Conservation (phyloP, 2,888 invertebrate genomes). For the Seira musarum region DNA sequence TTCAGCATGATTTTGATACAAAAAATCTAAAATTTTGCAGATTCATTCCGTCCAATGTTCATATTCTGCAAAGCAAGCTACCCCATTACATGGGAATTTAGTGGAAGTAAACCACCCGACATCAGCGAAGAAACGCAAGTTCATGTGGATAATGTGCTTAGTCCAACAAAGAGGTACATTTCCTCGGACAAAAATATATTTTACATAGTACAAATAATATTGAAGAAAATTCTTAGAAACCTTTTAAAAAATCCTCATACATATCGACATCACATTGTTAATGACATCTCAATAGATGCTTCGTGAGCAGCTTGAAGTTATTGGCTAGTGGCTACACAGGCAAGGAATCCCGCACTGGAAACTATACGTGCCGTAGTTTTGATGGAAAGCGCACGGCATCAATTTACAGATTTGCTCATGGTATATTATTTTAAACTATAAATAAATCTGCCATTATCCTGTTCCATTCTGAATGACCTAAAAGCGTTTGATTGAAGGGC, state of each 20-base stretch:
- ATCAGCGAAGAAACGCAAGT: constrained; percentile 57
- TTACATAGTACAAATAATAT: no score
- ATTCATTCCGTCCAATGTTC: constrained; percentile 57
- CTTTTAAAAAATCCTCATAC: no score
- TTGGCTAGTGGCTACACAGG: constrained; percentile 61
- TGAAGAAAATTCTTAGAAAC: no score
- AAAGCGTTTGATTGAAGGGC: no score
- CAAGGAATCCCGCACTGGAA: constrained; percentile 60
- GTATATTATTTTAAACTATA: no score
- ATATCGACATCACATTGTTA: no score
- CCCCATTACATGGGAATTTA: constrained; percentile 62
- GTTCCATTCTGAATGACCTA: no score
- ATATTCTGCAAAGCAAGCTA: constrained; percentile 63
- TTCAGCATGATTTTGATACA: no score
- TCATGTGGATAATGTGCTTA: constrained; percentile 56
- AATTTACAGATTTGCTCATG: constrained; percentile 63
- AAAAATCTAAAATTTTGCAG: no score
- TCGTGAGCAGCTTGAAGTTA: constrained; percentile 59
- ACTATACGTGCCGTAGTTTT: constrained; percentile 62
- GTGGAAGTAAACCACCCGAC: constrained; percentile 59
- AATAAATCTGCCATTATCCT: no score
- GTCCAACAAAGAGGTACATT: constrained; percentile 51
- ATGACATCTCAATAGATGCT: no score
- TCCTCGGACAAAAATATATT: no score
- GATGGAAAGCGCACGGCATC: constrained; percentile 50